phyloP scores from a whole-genome alignment of 2,888 invertebrate genomes.

The Lepidochrysops patricia region DNA sequence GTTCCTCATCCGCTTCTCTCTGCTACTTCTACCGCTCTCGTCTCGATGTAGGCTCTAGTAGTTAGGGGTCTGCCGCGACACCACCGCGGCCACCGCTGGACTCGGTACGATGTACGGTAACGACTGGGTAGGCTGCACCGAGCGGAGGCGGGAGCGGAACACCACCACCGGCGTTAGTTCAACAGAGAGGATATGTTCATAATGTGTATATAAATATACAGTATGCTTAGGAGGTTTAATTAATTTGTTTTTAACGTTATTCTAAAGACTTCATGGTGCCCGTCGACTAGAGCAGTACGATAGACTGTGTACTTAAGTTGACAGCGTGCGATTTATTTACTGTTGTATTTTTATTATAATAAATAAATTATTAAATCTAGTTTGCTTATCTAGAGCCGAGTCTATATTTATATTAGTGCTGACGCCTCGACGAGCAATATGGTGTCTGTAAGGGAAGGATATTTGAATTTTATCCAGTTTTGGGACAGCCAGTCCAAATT shows the following conservation, averaged over 20 bases:
- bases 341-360: conserved; percentile 70
- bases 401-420: conserved; percentile 70
- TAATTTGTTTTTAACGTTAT: conserved; percentile 54
- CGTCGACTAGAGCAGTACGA: conserved; percentile 72
- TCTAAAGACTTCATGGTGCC: conserved; percentile 71
- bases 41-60: conserved; percentile 39
- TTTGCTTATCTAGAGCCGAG: conserved; percentile 72
- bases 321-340: conserved; percentile 69
- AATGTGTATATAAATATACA: conserved; percentile 70
- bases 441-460: conserved; percentile 73
- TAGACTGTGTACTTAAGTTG: conserved; percentile 74
- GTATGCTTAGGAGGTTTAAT: conserved; percentile 73
- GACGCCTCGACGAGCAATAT: conserved; percentile 73
- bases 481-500: conserved; percentile 70
- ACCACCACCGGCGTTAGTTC: conserved; percentile 35
- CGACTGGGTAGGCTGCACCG: conserved; percentile 7
- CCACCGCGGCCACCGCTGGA: conserved; percentile 11
- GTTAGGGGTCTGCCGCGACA: conserved; percentile 7
- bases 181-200: conserved; percentile 70
- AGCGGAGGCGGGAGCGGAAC: conserved; percentile 22
- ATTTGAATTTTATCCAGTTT: conserved; percentile 66
- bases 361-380: conserved; percentile 40
- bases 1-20: conserved; percentile 69
- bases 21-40: conserved; percentile 63
- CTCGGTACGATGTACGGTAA: conserved; percentile 17